Conservation (phyloP, 1,140 invertebrate species). For the Pseudomyrmex dendroicus region DNA sequence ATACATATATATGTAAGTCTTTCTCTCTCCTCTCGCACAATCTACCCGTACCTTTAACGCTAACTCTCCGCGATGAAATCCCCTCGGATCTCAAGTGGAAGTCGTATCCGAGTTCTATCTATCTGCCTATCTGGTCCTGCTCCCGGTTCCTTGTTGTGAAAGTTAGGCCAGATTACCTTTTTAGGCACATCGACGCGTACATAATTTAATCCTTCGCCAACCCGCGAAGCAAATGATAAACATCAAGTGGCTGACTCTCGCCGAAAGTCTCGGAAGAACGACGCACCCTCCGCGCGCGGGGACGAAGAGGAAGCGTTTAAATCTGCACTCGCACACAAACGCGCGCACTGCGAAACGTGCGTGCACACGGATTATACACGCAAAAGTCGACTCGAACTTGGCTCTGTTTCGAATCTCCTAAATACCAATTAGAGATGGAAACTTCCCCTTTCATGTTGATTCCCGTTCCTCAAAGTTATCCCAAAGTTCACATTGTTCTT, state of each 20-base stretch:
- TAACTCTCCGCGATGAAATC: constrained; percentile 25
- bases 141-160: not conserved
- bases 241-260: constrained; percentile 76
- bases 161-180: constrained; percentile 67
- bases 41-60: constrained; percentile 57
- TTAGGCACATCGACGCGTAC: constrained; percentile 73
- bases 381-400: constrained; percentile 66
- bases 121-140: constrained; percentile 7
- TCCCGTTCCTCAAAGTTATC: constrained; percentile 81
- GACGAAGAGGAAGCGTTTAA: constrained; percentile 38
- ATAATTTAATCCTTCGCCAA: constrained; percentile 78
- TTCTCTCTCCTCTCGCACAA: constrained; percentile 43
- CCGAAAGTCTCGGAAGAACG: constrained; percentile 70
- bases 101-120: constrained; percentile 58
- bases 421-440: constrained; percentile 85
- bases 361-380: constrained; percentile 23
- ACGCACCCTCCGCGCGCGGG: not conserved
- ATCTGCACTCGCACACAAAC: constrained; percentile 42
- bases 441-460: constrained; percentile 85
- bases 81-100: constrained; percentile 46
- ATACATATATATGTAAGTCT: too few relatives aligned
- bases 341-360: not conserved
- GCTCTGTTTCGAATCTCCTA: constrained; percentile 83
- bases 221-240: constrained; percentile 78
- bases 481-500: constrained; percentile 84